Conservation (phyloP, 2,113 vertebrate genomes). For the Dasyornis broadbenti region DNA sequence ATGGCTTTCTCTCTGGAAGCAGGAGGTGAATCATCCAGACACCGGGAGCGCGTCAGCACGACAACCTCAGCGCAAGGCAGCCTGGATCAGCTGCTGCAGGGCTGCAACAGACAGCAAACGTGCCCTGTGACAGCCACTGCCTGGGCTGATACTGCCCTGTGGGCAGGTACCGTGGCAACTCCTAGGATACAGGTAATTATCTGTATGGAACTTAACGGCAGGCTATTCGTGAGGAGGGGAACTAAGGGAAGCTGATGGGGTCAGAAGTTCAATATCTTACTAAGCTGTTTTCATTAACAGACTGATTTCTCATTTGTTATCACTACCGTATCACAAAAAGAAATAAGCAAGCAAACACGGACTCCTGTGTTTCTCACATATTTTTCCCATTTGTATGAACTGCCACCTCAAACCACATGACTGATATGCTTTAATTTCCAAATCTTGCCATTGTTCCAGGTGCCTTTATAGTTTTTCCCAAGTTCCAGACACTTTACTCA, state of each 20-base stretch:
- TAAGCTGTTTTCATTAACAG: not conserved
- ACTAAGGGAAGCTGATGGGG: not conserved
- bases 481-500: not conserved
- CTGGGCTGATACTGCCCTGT: not conserved
- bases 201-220: not conserved
- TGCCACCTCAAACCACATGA: constrained; percentile 53
- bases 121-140: not conserved
- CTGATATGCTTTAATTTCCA: constrained; percentile 46
- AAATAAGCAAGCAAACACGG: not conserved
- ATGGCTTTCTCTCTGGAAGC: not conserved
- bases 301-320: not conserved
- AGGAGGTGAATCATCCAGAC: constrained; percentile 2
- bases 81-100: not conserved
- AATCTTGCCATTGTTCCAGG: constrained; percentile 63
- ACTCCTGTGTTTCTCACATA: not conserved
- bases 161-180: not conserved
- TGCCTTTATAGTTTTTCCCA: constrained; percentile 43
- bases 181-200: not conserved
- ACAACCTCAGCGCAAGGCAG: not conserved
- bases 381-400: constrained; percentile 2
- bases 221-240: not conserved
- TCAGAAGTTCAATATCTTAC: not conserved
- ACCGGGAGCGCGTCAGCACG: accelerated
- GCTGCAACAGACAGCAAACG: accelerated
- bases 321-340: not conserved